phyloP scores from a whole-genome alignment of 2,113 vertebrate species.

The Copsychus sechellarum region DNA sequence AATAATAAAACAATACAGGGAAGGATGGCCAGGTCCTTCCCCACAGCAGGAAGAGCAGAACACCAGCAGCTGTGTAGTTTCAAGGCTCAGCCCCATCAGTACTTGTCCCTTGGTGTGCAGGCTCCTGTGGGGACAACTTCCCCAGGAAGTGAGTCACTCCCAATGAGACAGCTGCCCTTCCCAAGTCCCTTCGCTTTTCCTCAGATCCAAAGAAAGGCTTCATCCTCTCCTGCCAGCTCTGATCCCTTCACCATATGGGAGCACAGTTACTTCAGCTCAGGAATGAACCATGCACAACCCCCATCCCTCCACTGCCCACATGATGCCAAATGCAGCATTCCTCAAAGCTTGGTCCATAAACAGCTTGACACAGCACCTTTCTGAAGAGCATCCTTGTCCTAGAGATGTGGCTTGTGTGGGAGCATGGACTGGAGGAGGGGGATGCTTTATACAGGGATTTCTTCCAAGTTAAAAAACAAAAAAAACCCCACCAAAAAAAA shows the following conservation, averaged over 20 bases:
- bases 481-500: not conserved
- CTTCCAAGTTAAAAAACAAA: not conserved
- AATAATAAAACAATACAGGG: slow-evolving; percentile 8
- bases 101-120: not conserved
- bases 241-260: not conserved
- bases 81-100: not conserved
- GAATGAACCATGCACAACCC: fast-evolving
- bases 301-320: not conserved
- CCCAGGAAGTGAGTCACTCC: slow-evolving; percentile 48
- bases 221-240: not conserved
- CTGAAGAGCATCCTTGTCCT: not conserved
- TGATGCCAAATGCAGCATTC: not conserved
- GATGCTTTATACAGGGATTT: not conserved
- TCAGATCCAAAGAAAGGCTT: not conserved
- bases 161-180: not conserved
- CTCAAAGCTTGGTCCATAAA: not conserved
- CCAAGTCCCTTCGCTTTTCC: not conserved
- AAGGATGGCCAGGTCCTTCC: not conserved
- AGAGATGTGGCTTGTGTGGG: not conserved
- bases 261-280: not conserved
- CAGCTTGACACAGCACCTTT: not conserved
- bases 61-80: slow-evolving; percentile 24
- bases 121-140: slow-evolving; percentile 28
- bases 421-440: not conserved
- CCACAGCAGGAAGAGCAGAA: not conserved